Base-by-base conservation (phyloP, 2,113 vertebrate species). In the Clarias gariepinus region DNA sequence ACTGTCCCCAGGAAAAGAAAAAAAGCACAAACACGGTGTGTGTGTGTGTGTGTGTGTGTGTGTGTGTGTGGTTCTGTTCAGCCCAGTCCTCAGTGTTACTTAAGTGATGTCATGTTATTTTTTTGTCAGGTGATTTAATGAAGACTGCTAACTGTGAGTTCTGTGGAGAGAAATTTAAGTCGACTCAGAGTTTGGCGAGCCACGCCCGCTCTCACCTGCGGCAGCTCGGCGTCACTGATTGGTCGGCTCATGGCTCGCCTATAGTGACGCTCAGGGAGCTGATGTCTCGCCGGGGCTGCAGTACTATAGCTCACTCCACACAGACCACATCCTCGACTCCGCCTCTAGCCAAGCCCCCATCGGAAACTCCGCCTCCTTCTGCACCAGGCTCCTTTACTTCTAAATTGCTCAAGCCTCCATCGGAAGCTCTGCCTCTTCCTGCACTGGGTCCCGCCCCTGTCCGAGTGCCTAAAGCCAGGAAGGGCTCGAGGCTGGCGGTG, bases 141-240 rank as follows among this genome's bases (percentile, higher is more conserved):
- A 91, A 90, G 79, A 84, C 81, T 47, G 90, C 89, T 4, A 60
- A 64, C 81, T 94, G 93, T 60, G 93, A 94, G 87, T 93, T 96
- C 60, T 96, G 96, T 2, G 94, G 94, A 13, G 95, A 96, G 85
- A 89, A 88, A 80, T 96, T 96, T 91, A 95, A 95, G 91, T 96
- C 94, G 86, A 94, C 93, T 4, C 96, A 95, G 91, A 95, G 95
- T 60, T 89, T 96, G 88, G 94, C 92, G 47, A 94, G 95, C 87
- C 96, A 96, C 10, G 92, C 94, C 0, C 95, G 96, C 53, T 95
- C 91, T 69, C 96, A 96, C 88, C 91, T 96, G 84, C 94, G 94
- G 5, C 95, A 96, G 87, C 91, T 96, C 0, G 96, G 96, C 21
- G 86, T 96, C 85, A 93, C 91, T 0, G 94, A 96, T 87, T 91